Evolutionary conservation across 2,113 vertebrate species (phyloP).

Genomic region (Melanerpes formicivorus): DNA sequence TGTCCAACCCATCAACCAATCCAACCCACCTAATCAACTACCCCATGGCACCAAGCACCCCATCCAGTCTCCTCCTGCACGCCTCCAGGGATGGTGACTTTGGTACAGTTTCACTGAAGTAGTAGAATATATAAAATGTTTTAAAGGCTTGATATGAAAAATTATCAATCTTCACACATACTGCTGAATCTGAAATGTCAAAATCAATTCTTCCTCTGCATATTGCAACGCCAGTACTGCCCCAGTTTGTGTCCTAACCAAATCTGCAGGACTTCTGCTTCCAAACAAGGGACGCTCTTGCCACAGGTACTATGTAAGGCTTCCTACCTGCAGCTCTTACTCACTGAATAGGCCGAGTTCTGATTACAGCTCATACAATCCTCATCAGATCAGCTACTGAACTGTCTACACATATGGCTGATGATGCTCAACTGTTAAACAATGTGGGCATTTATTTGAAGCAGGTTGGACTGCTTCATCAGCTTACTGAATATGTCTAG

Average conservation of each 20-base stretch:
- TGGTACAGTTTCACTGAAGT: not conserved
- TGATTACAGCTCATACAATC: not conserved
- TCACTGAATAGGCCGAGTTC: not conserved
- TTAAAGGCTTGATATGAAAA: not conserved
- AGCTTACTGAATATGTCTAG: not conserved
- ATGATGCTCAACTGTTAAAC: not conserved
- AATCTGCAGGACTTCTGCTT: not conserved
- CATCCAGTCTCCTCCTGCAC: too few species aligned
- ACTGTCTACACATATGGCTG: not conserved
- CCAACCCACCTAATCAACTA: too few species aligned
- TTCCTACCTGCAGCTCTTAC: not conserved
- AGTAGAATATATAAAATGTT: not conserved
- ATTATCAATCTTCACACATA: not conserved
- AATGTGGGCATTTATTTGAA: not conserved
- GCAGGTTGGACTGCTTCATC: not conserved
- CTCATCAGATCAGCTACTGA: not conserved
- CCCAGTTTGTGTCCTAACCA: not conserved
- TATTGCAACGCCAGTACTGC: not conserved
- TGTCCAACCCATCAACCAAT: too few species aligned
- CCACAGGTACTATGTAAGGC: not conserved
- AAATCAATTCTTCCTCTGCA: not conserved
- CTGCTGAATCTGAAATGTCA: not conserved
- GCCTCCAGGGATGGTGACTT: too few species aligned
- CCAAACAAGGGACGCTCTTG: not conserved
- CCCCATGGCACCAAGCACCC: too few species aligned